Evolutionary conservation across 2,113 vertebrate species (phyloP).

Genomic region (Plectropomus leopardus): DNA sequence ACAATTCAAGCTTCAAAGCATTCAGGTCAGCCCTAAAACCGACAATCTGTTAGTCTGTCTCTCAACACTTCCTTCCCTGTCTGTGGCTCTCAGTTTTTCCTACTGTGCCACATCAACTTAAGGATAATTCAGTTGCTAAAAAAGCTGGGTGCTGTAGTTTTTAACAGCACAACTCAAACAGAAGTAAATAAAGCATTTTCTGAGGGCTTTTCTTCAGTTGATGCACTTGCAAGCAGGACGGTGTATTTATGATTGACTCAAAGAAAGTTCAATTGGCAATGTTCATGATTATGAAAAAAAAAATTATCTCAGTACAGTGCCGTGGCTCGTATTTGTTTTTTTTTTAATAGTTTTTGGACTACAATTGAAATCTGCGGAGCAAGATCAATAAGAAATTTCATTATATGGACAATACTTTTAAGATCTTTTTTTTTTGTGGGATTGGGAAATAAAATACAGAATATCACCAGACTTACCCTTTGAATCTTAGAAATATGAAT

Average conservation of each 20-base stretch:
- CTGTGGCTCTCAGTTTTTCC: too few relatives aligned
- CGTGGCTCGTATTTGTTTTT: background rate
- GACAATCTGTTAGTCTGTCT: background rate
- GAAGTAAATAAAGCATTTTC: background rate
- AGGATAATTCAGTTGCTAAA: background rate
- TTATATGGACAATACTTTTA: background rate
- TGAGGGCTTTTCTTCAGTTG: background rate
- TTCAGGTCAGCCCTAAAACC: too few relatives aligned
- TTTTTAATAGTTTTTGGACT: constrained; percentile 4
- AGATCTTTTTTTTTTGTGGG: constrained; percentile 11
- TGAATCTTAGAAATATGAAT: background rate
- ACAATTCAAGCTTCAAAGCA: too few relatives aligned
- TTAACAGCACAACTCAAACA: background rate
- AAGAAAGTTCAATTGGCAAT: background rate
- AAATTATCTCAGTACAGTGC: background rate
- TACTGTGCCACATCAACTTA: background rate
- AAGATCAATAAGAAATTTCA: background rate
- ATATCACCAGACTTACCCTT: constrained; percentile 4
- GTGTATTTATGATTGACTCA: background rate
- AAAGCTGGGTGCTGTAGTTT: background rate
- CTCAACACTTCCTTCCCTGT: too few relatives aligned
- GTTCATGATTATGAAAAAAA: background rate
- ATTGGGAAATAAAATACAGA: background rate
- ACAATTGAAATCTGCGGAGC: background rate
- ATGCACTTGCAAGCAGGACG: background rate